phyloP scores from a whole-genome alignment of 2,888 invertebrate species.

The Drosophila atroscutellata region DNA sequence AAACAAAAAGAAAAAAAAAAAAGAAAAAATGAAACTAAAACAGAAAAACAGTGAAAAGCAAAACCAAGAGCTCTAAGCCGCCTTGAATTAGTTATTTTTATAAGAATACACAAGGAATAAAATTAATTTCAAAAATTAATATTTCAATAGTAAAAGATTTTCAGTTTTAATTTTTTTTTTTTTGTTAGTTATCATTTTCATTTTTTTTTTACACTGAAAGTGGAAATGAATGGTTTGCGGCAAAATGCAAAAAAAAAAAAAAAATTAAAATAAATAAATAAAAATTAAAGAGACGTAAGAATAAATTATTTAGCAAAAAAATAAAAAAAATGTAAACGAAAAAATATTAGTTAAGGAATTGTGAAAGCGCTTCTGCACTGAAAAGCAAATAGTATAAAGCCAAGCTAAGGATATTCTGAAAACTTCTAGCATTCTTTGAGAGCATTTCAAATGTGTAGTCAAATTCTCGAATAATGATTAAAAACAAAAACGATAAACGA shows the following conservation, averaged over 20 bases:
- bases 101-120: constrained; percentile 60
- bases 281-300: constrained; percentile 11
- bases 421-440: constrained; percentile 59
- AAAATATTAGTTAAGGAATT: constrained; percentile 49
- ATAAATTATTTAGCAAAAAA: constrained; percentile 41
- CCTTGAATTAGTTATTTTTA: constrained; percentile 80
- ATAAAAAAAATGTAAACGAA: constrained; percentile 40
- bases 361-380: constrained; percentile 65
- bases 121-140: constrained; percentile 65
- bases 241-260: constrained; percentile 40
- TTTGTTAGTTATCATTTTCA: constrained; percentile 42
- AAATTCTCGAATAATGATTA: constrained; percentile 48
- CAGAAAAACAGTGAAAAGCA: constrained; percentile 41
- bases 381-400: constrained; percentile 66
- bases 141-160: constrained; percentile 53
- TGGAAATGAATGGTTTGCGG: constrained; percentile 51
- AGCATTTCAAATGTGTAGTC: constrained; percentile 74
- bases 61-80: constrained; percentile 79
- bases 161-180: constrained; percentile 41
- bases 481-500: constrained; percentile 4
- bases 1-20: constrained; percentile 26
- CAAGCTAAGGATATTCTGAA: constrained; percentile 51
- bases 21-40: constrained; percentile 28
- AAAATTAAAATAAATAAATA: constrained; percentile 29
- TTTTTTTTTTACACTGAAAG: constrained; percentile 64